Evolutionary conservation across 2,888 invertebrate species (phyloP).

Genomic region (Drosophila prostipennis): DNA sequence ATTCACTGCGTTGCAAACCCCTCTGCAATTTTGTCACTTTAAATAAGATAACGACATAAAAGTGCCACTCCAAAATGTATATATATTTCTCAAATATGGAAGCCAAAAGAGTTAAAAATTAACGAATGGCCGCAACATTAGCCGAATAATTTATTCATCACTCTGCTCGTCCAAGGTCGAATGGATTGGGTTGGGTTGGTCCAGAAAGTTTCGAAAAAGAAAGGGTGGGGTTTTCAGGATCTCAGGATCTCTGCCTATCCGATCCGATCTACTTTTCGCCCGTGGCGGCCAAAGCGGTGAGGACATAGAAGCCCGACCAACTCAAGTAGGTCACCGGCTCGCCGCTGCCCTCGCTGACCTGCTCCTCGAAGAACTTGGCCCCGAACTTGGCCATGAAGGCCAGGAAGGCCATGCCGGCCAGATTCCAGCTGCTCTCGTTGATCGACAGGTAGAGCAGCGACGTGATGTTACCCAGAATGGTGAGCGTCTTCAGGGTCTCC

Average conservation of each 20-base stretch:
- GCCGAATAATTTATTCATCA: slow-evolving; percentile 20
- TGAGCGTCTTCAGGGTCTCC: slow-evolving; percentile 62
- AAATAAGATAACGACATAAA: not conserved
- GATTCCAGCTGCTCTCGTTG: slow-evolving; percentile 64
- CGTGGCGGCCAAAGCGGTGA: slow-evolving; percentile 35
- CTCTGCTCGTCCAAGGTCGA: slow-evolving; percentile 26
- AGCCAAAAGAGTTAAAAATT: not conserved
- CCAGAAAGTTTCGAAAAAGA: not conserved
- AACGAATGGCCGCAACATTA: not conserved
- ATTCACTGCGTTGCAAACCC: too few relatives aligned
- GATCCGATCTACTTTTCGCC: slow-evolving; percentile 44
- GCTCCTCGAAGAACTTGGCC: slow-evolving; percentile 45
- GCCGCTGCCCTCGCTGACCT: slow-evolving; percentile 13
- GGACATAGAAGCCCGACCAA: slow-evolving; percentile 57
- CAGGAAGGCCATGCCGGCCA: slow-evolving; percentile 67
- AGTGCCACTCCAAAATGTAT: not conserved
- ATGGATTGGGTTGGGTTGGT: not conserved
- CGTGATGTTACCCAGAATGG: slow-evolving; percentile 74
- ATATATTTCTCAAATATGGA: slow-evolving; percentile 1
- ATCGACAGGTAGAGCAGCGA: slow-evolving; percentile 70
- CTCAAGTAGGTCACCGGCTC: slow-evolving; percentile 49
- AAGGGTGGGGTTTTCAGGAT: not conserved
- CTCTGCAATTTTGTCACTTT: too few relatives aligned
- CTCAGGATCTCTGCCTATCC: not conserved
- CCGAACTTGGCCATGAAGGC: slow-evolving; percentile 70